Percentiles rank a stretch among this genome's conserved stretches.
phyloP scores from a whole-genome alignment of 1,140 invertebrate species.

The Polyergus mexicanus region DNA sequence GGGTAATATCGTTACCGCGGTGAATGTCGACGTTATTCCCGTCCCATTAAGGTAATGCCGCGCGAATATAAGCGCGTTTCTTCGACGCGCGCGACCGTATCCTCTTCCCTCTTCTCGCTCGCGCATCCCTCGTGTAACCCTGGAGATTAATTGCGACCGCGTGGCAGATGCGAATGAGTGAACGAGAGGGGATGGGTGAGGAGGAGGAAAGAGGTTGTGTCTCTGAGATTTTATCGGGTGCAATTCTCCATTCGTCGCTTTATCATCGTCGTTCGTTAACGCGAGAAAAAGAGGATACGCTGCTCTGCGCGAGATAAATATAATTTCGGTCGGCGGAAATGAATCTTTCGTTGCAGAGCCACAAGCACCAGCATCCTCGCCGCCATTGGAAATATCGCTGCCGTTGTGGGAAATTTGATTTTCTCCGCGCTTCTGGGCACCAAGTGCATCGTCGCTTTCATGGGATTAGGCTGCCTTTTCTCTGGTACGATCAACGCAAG shows the following conservation, averaged over 20 bases:
- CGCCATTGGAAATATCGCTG: slow-evolving; percentile 81
- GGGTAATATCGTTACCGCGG: slow-evolving; percentile 76
- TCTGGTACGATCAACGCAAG: slow-evolving; percentile 74
- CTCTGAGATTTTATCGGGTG: slow-evolving; percentile 31
- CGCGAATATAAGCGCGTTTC: slow-evolving; percentile 13
- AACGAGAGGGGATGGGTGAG: too few relatives aligned
- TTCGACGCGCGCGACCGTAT: slow-evolving; percentile 47
- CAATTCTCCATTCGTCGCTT: slow-evolving; percentile 27
- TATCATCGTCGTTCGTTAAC: slow-evolving; percentile 33
- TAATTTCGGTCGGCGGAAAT: slow-evolving; percentile 31
- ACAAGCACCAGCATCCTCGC: slow-evolving; percentile 77
- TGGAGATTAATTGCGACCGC: slow-evolving; percentile 51
- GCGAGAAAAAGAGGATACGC: slow-evolving; percentile 33
- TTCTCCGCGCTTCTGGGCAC: slow-evolving; percentile 80
- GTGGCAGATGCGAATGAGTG: slow-evolving; percentile 10
- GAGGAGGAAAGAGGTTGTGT: not conserved
- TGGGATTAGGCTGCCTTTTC: slow-evolving; percentile 79
- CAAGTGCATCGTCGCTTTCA: slow-evolving; percentile 78
- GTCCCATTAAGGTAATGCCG: slow-evolving; percentile 81
- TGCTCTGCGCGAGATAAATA: slow-evolving; percentile 27
- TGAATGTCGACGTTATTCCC: slow-evolving; percentile 81
- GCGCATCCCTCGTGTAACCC: slow-evolving; percentile 18
- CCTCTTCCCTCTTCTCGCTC: slow-evolving; percentile 12
- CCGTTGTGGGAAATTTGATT: slow-evolving; percentile 80
- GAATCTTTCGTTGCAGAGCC: slow-evolving; percentile 61